Evolutionary conservation across 2,797 vertebrate species (phyloP).

Genomic region (Xenentodon cancila): DNA sequence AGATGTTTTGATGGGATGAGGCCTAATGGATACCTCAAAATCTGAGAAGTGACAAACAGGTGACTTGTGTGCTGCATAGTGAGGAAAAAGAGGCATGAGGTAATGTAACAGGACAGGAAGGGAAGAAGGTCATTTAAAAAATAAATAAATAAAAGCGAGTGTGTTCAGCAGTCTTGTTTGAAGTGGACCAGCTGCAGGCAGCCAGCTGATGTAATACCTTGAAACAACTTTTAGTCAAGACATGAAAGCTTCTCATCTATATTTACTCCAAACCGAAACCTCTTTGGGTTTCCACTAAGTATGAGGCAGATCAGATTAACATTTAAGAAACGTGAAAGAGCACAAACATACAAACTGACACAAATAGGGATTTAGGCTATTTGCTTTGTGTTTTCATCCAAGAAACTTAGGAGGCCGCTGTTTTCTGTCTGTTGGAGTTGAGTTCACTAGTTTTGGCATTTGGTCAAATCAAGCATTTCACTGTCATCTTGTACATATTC

Average conservation of each 20-base stretch:
- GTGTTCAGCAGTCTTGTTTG: not conserved
- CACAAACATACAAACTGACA: no score
- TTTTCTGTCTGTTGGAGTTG: no score
- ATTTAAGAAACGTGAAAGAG: no score
- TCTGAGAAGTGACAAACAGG: slow-evolving; percentile 37
- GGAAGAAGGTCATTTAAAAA: not conserved
- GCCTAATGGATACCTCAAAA: slow-evolving; percentile 26
- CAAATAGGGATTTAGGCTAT: no score
- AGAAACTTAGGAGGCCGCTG: no score
- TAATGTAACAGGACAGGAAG: not conserved
- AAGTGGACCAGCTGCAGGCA: not conserved
- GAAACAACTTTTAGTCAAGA: no score
- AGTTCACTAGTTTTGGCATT: not conserved
- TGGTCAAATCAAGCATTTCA: not conserved
- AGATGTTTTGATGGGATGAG: slow-evolving; percentile 46
- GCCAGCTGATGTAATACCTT: no score
- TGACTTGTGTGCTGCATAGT: not conserved
- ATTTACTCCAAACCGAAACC: no score
- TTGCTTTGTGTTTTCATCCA: no score
- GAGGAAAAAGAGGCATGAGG: not conserved
- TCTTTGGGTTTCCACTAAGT: no score
- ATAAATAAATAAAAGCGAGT: not conserved
- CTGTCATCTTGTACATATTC: not conserved
- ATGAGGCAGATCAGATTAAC: no score
- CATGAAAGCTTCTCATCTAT: no score